A percentile compares a stretch with the other conserved stretches of the same genome.
Evolutionary conservation across 2,113 vertebrate species (phyloP).

Genomic region (Labrus mixtus): DNA sequence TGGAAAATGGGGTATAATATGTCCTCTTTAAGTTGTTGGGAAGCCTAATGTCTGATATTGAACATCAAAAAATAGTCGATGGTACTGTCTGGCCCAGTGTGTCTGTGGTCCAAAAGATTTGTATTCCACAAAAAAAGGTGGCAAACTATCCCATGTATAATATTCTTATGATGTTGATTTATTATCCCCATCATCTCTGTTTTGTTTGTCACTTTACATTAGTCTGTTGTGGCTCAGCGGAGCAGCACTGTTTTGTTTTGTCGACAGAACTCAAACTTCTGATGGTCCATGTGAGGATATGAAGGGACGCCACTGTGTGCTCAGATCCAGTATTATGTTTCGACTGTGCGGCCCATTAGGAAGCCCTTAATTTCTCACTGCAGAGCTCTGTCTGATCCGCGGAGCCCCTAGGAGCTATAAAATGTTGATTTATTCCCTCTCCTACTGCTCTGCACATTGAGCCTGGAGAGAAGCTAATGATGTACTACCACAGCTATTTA

Average conservation of each 20-base stretch:
- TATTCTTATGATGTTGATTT: background rate
- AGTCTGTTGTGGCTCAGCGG: background rate
- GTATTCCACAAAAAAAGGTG: no score
- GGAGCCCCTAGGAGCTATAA: conserved; percentile 78
- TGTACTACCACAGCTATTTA: conserved; percentile 78
- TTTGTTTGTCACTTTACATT: conserved; percentile 2
- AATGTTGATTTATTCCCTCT: conserved; percentile 79
- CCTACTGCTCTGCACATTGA: conserved; percentile 66
- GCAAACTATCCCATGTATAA: background rate
- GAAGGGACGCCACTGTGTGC: conserved; percentile 51
- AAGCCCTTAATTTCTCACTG: conserved; percentile 77
- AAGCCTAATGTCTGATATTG: no score
- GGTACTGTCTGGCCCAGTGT: no score
- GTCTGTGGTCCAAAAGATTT: no score
- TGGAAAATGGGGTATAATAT: no score
- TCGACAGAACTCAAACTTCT: conserved; percentile 10
- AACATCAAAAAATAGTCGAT: no score
- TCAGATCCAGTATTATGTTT: conserved; percentile 70
- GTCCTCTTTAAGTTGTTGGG: no score
- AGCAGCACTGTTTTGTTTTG: conserved; percentile 3
- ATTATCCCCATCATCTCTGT: background rate
- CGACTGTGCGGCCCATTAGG: conserved; percentile 71
- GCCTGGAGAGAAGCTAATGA: conserved; percentile 78
- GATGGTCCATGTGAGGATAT: conserved; percentile 28
- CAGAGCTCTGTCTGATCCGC: conserved; percentile 74